A percentile compares a stretch with the other conserved stretches of the same genome.
Evolutionary conservation across 2,888 invertebrate species (phyloP).

Genomic region (Creontiades dilutus): DNA sequence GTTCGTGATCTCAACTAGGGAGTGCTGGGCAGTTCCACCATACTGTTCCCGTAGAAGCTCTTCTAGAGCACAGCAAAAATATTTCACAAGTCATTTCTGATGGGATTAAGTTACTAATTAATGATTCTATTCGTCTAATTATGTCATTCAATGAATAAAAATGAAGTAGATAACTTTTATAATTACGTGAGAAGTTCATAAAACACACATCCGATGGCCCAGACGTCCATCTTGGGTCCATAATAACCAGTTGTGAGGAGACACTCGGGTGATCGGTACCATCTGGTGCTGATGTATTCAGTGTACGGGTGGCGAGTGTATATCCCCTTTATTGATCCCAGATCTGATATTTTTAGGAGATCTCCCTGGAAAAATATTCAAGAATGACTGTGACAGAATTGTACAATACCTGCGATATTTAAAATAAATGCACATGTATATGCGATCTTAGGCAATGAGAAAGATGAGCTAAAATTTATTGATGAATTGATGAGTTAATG

Average conservation of each 20-base stretch:
- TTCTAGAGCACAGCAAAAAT: no score
- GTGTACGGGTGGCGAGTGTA: constrained; percentile 83
- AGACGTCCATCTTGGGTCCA: constrained; percentile 86
- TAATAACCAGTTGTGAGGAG: constrained; percentile 84
- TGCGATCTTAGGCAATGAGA: no score
- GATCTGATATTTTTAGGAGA: constrained; percentile 82
- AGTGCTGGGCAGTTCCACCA: no score
- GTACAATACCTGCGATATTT: no score
- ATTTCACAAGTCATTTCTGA: no score
- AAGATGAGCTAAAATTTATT: no score
- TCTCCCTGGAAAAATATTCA: constrained; percentile 78
- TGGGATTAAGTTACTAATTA: no score
- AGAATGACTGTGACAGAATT: not conserved
- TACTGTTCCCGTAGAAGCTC: no score
- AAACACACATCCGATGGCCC: constrained; percentile 86
- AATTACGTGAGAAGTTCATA: constrained; percentile 84
- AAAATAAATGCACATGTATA: no score
- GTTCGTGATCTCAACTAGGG: no score
- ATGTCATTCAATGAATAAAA: not conserved
- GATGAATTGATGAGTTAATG: no score
- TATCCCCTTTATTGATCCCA: constrained; percentile 83
- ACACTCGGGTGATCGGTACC: constrained; percentile 86
- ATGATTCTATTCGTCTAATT: no score
- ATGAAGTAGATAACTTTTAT: constrained; percentile 44
- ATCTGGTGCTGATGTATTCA: constrained; percentile 85